Percentiles rank a stretch among this genome's conserved stretches.
phyloP scores from a whole-genome alignment of 1,140 invertebrate species.

The Vanessa atalanta region DNA sequence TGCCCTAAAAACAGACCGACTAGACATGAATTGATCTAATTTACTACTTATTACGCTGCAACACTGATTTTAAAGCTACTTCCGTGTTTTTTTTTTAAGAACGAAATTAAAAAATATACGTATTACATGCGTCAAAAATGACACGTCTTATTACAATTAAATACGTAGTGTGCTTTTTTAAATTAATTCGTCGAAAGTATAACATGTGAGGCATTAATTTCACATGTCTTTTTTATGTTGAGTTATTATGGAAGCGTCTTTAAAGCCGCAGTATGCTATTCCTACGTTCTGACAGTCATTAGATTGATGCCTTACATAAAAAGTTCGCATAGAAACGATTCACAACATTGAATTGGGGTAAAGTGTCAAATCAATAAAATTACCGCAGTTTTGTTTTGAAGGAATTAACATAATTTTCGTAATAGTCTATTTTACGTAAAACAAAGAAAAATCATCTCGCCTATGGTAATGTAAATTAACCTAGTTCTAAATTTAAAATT shows the following conservation, averaged over 20 bases:
- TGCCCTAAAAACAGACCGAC: constrained; percentile 7
- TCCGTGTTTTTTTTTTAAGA: too few relatives aligned
- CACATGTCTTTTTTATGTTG: neutral
- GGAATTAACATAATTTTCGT: constrained; percentile 21
- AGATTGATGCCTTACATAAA: constrained; percentile 46
- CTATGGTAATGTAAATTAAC: too few relatives aligned
- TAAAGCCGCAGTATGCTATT: constrained; percentile 19
- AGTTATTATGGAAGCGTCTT: neutral
- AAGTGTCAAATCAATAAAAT: constrained; percentile 81
- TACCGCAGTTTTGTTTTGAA: constrained; percentile 80
- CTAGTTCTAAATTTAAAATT: constrained; percentile 16
- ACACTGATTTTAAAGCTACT: neutral
- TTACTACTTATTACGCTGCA: neutral
- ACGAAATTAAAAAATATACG: too few relatives aligned
- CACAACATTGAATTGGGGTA: constrained; percentile 67
- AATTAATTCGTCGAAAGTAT: too few relatives aligned
- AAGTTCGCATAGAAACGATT: constrained; percentile 48
- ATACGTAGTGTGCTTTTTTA: too few relatives aligned
- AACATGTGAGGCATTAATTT: too few relatives aligned
- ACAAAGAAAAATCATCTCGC: constrained; percentile 11
- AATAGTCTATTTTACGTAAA: constrained; percentile 30
- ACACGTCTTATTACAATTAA: too few relatives aligned
- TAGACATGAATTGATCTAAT: constrained; percentile 8
- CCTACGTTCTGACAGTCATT: constrained; percentile 24
- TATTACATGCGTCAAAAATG: too few relatives aligned